Conservation (phyloP, 1,140 invertebrate species). For the Chelonus insularis region DNA sequence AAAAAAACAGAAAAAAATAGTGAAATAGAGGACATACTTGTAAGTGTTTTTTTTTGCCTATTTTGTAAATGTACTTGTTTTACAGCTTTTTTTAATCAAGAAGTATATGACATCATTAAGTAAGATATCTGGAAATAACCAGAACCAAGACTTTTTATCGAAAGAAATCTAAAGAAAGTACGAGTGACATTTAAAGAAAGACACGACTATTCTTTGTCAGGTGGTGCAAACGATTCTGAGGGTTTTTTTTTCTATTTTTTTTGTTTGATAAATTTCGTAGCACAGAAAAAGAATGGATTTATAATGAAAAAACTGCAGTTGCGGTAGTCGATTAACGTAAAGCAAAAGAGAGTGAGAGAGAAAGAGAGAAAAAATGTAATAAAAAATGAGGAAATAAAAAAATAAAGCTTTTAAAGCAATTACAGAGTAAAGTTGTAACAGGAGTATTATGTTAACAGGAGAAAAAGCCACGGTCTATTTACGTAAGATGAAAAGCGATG, state of each 20-base stretch:
- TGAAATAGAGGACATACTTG: background rate
- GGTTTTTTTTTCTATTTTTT: no score
- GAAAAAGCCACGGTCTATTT: constrained; percentile 10
- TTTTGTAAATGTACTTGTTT: background rate
- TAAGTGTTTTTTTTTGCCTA: background rate
- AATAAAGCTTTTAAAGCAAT: constrained; percentile 18
- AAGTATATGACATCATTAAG: constrained; percentile 11
- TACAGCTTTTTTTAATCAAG: constrained; percentile 10
- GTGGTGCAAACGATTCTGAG: no score
- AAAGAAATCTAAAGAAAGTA: background rate
- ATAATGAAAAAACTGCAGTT: background rate
- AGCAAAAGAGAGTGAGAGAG: background rate
- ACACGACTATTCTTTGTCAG: no score
- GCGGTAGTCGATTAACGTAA: background rate
- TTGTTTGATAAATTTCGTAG: no score
- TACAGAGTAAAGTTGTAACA: constrained; percentile 12
- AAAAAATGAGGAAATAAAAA: background rate
- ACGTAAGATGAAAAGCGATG: constrained; percentile 25
- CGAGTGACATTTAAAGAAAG: background rate
- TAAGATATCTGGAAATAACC: constrained; percentile 2
- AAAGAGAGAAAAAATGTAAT: background rate
- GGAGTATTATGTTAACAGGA: constrained; percentile 9
- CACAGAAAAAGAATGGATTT: background rate
- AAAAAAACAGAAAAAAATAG: background rate
- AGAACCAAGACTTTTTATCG: background rate